Evolutionary conservation across 2,113 vertebrate genomes (phyloP).

Genomic region (Petromus typicus): DNA sequence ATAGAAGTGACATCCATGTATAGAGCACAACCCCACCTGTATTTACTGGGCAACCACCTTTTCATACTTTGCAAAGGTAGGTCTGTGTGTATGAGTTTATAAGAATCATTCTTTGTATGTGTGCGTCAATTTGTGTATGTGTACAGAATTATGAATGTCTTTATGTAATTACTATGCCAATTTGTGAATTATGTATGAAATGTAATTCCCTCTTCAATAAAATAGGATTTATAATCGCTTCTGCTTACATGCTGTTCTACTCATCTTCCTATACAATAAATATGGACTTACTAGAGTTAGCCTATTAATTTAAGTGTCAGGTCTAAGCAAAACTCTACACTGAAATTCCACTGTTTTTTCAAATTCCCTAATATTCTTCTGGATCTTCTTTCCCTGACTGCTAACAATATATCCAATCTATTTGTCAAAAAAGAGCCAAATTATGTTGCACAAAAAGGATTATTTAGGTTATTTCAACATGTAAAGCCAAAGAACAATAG

Average conservation of each 20-base stretch:
- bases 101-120: not conserved
- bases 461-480: constrained; percentile 57
- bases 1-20: not conserved
- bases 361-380: not conserved
- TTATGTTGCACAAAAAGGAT: constrained; percentile 22
- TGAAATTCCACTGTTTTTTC: not conserved
- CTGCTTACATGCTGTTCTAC: not conserved
- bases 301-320: constrained; percentile 37
- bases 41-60: not conserved
- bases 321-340: constrained; percentile 7
- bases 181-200: constrained; percentile 6
- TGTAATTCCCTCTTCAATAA: not conserved
- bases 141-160: not conserved
- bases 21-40: not conserved
- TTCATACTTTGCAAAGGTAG: not conserved
- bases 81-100: not conserved
- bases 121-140: not conserved
- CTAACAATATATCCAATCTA: constrained; percentile 36
- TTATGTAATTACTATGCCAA: not conserved
- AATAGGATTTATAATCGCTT: constrained; percentile 40
- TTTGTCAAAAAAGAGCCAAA: constrained; percentile 59
- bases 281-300: not conserved
- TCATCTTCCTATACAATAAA: constrained; percentile 3
- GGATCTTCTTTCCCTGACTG: not conserved
- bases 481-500: constrained; percentile 44